Base-by-base conservation (phyloP, 2,888 invertebrate genomes). In the Myopa testacea region DNA sequence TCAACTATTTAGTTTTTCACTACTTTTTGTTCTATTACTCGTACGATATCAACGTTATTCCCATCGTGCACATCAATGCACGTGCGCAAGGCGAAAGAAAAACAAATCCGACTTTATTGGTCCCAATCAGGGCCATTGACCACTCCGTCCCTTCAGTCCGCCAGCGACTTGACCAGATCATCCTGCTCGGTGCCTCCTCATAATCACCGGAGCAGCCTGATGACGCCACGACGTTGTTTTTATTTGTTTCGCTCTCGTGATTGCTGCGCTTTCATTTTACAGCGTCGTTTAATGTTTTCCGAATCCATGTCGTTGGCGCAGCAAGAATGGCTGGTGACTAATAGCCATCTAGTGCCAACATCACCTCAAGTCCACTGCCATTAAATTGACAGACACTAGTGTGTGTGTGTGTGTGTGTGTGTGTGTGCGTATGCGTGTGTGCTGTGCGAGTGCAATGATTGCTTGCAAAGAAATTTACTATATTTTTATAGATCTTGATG, bases 301-400 rank as follows among this genome's bases (percentile, higher is more conserved):
- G 52, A 50, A 69, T 26, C 50, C 69, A 52, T 69, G 45, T 45
- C 69, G 50, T 69, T 69, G 69, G 45, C 45, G 67, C 12, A n/a
- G 40, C 7, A 8, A 8, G 16, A 68, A 68, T 68, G 45, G 37
- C 45, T 40, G 50, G 14, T 50, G 69, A n/a, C 63, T 37, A 16
- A n/a, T 45, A 16, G 19, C 45, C 69, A 69, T 69, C 69, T 69
- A 50, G 50, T 69, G 69, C 16, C 70, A 70, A 70, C 52, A 52
- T 52, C 55, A 34, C n/a, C 38, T 67, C 38, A 40, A 37, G 40
- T 67, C 40, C 4, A 16, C 7, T 4, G 40, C 14, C 40, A 40
- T 67, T 67, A 67, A 67, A 67, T 38, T 67, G 40, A 10, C 55
- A 55, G 10, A 55, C 55, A 55, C 55, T 55, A 14, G 8, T n/a